Conservation (phyloP, 1,140 invertebrate genomes). For the Asbolus verrucosus region DNA sequence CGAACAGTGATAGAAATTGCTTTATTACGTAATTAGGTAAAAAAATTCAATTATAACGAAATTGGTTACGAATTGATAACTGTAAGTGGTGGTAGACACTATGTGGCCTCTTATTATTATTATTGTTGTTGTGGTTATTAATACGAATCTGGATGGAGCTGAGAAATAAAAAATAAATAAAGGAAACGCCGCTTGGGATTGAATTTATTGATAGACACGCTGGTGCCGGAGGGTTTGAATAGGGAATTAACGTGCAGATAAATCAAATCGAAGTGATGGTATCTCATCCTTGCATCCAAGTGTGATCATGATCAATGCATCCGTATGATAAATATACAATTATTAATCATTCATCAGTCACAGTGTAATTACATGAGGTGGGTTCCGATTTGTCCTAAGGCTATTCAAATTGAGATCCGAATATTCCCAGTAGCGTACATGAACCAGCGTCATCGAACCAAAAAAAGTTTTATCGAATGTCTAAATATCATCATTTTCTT, state of each 20-base stretch:
- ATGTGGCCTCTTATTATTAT: constrained; percentile 9
- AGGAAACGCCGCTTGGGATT: constrained; percentile 28
- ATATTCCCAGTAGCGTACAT: constrained; percentile 3
- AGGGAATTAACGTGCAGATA: constrained; percentile 55
- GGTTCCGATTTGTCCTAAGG: constrained; percentile 48
- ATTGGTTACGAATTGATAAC: constrained; percentile 9
- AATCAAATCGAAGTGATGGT: constrained; percentile 54
- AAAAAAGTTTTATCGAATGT: too few species aligned
- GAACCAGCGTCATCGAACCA: too few species aligned
- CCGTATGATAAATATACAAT: constrained; percentile 58
- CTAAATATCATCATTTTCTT: too few species aligned
- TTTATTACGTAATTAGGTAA: constrained; percentile 31
- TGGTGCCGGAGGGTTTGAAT: constrained; percentile 52
- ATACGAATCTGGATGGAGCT: background rate
- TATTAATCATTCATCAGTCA: constrained; percentile 60
- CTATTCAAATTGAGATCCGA: constrained; percentile 31
- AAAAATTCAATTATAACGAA: constrained; percentile 22
- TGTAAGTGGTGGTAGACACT: constrained; percentile 5
- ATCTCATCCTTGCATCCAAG: constrained; percentile 50
- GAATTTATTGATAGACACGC: constrained; percentile 50
- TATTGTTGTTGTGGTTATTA: background rate
- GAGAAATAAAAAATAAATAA: constrained; percentile 20
- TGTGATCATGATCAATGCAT: constrained; percentile 60
- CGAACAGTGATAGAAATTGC: constrained; percentile 1
- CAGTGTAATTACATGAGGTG: constrained; percentile 57